Percentiles rank a stretch among this genome's conserved stretches.
These are phyloP conservation scores for Gavia stellata DNA, from an alignment of 2,113 vertebrate species.

Conservation along the genomic window DNA sequence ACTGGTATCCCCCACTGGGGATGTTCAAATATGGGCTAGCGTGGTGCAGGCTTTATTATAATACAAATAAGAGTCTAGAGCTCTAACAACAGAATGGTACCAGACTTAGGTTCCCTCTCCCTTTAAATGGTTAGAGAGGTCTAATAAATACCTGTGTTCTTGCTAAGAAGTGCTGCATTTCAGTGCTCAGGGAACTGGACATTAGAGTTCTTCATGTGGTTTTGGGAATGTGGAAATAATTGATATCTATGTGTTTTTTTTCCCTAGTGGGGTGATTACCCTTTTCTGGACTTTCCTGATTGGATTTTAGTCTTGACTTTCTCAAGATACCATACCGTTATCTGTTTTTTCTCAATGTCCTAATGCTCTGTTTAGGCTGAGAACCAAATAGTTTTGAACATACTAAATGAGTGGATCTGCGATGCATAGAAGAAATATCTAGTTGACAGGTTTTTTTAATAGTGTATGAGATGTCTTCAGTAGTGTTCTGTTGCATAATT, in stretches of 20 bases:
- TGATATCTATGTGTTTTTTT: background rate
- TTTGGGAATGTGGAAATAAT: background rate
- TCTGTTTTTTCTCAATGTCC: background rate
- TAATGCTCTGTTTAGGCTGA: slow-evolving; percentile 11
- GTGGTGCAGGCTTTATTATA: background rate
- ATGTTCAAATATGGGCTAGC: background rate
- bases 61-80: background rate
- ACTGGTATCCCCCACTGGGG: background rate
- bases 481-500: background rate
- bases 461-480: background rate
- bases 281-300: background rate
- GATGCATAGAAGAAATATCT: background rate
- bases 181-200: background rate
- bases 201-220: background rate
- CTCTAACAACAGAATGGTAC: background rate
- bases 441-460: background rate
- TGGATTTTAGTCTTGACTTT: background rate
- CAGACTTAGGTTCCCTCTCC: background rate
- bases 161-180: background rate
- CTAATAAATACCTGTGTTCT: background rate
- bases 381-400: background rate
- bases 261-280: background rate
- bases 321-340: background rate
- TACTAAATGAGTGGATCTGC: background rate
- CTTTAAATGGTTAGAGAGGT: background rate